Base-by-base conservation (phyloP, 2,113 vertebrate genomes). In the Amphiprion percula region DNA sequence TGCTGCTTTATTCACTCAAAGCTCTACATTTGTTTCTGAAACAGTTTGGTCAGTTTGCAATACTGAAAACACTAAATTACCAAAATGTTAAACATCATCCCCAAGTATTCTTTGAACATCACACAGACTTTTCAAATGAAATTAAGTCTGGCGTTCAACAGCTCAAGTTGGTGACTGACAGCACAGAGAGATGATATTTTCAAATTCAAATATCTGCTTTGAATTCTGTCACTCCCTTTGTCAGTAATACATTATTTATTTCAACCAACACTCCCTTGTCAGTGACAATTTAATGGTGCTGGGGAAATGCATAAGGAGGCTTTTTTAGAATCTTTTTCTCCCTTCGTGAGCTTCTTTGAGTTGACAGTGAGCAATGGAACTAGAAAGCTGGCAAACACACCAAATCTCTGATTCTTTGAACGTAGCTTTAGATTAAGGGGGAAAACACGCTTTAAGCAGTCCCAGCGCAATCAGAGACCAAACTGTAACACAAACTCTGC, bases 191-290 rank as follows among this genome's bases (percentile, higher is more conserved):
- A 67, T 12, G n/a, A 60, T 2, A 58, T 71, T 41, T 49, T 70
- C 24, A 80, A 53, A 68, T 52, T 74, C 17, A 55, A 72, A 67
- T 72, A 65, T 82, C 23, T 59, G 10, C 50, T 81, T 28, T 68
- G 71, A 53, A 53, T 82, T 63, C 12, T 62, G 52, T 74, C 26
- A 61, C 54, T 76, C 14, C 65, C 55, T 71, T 49, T 62, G 15
- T 68, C 4, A 0, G 2, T 44, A 54, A 84, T 74, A 69, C 56
- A 82, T 84, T 73, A 86, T 86, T 88, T 80, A 89, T 82, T 63
- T 65, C 21, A 65, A 17, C 68, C 69, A 61, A 56, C 49, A 46
- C 33, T 56, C 24, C 26, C 44, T 8, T 70, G 56, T 79, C 74
- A 72, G 24, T 80, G 7, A 61, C 37, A 58, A 66, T 62, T 77